Evolutionary conservation across 2,797 vertebrate genomes (phyloP), one percentile per base, ranked within the genome.

Genomic region (Hozukius guyotensis): DNA sequence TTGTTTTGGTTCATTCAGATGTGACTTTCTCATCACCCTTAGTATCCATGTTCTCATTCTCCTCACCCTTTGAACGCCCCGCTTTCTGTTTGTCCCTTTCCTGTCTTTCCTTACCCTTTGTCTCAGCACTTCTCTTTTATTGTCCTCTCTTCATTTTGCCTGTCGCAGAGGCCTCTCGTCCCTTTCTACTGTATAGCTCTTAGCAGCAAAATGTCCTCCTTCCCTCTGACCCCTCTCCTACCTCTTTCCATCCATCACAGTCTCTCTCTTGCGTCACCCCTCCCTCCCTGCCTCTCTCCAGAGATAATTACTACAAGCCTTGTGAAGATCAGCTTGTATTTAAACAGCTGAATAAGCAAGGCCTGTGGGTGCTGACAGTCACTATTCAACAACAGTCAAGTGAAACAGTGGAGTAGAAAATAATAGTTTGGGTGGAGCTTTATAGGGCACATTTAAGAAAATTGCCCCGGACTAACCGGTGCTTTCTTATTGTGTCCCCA

Each of bases 341-440:
- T 94, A 92, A 95, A 93, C 89, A 94, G 93, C 93, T 93, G 93
- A 94, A 92, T 93, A 94, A 92, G 92, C 91, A 90, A 78, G 85
- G 83, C 80, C 75, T 4, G 34, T 57, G 78, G 87, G 77, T 91
- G 90, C 91, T 92, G 90, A 92, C 87, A 87, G 81, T 87, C 85
- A 78, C 82, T 81, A 68, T 90, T 91, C 82, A 91, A 84, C 86
- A 82, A 89, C 66, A 80, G 77, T 84, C 80, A 81, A 81, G 73
- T 79, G 72, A 88, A 83, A 89, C 62, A 80, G 67, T 59, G 62
- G 68, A 88, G 76, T 5, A 77, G 72, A 85, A 86, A 89, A 86
- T 76, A 84, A 80, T 67, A 77, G 79, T 75, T 83, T 81, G 77
- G 49, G 18, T 72, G 79, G 70, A 77, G 75, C 46, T 55, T 85